phyloP scores from a whole-genome alignment of 1,140 invertebrate species.

The Phthorimaea operculella region DNA sequence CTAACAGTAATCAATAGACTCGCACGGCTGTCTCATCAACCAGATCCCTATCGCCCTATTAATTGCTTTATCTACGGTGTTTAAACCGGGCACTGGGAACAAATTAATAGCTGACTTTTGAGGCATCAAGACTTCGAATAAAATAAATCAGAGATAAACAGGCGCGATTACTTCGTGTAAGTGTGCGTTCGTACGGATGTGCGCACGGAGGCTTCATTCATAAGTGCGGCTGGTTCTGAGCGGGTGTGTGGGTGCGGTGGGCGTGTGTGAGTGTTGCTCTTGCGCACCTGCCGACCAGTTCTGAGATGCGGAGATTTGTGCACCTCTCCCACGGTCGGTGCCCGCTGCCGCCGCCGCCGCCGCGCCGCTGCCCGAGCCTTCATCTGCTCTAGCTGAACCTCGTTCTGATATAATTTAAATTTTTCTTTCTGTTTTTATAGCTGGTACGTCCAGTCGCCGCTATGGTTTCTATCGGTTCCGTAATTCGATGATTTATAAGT shows the following conservation, averaged over 20 bases:
- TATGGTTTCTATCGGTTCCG: constrained; percentile 2
- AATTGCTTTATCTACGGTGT: constrained; percentile 58
- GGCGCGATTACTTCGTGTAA: constrained; percentile 39
- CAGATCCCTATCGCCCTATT: constrained; percentile 50
- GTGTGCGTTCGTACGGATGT: constrained; percentile 27
- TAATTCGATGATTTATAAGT: constrained; percentile 15
- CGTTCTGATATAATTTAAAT: constrained; percentile 58
- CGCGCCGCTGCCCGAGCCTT: no score
- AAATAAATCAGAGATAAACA: constrained; percentile 65
- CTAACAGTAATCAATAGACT: constrained; percentile 1
- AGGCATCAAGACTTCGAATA: constrained; percentile 48
- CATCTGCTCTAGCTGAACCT: constrained; percentile 49
- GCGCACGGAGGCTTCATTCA: constrained; percentile 54
- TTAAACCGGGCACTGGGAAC: constrained; percentile 47
- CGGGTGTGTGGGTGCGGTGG: constrained; percentile 10
- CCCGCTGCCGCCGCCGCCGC: constrained; percentile 38
- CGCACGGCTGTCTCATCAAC: constrained; percentile 1
- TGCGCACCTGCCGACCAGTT: constrained; percentile 66
- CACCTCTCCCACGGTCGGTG: constrained; percentile 63
- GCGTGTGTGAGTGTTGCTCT: constrained; percentile 25
- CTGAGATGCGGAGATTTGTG: constrained; percentile 67
- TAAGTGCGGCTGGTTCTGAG: constrained; percentile 47
- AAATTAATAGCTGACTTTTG: constrained; percentile 61
- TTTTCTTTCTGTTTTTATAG: constrained; percentile 27
- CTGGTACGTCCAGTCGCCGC: not conserved